These are phyloP conservation scores for Heliothis subflexa DNA, from an alignment of 1,140 invertebrate species.

Conservation along the genomic window DNA sequence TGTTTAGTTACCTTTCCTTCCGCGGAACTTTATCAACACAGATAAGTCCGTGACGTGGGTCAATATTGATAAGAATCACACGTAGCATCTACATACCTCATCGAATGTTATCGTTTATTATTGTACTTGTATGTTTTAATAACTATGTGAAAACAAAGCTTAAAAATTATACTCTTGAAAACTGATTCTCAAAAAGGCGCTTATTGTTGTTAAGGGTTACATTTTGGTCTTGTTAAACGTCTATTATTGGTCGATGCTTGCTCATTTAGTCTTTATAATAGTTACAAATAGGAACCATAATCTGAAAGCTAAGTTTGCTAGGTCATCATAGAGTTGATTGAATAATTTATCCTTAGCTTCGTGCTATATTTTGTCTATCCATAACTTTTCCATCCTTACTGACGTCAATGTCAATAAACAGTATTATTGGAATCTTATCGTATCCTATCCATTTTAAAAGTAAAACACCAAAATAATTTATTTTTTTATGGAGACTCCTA, in stretches of 20 bases:
- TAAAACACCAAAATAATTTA: too few species aligned
- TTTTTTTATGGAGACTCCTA: neutral
- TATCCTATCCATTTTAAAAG: constrained; percentile 1
- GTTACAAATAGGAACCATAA: too few species aligned
- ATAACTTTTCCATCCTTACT: neutral
- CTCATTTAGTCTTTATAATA: too few species aligned
- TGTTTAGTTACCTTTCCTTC: constrained; percentile 64
- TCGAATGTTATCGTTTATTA: constrained; percentile 38
- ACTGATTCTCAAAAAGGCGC: too few species aligned
- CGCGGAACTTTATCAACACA: constrained; percentile 73
- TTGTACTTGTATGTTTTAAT: neutral
- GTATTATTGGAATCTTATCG: constrained; percentile 45
- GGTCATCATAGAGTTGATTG: too few species aligned
- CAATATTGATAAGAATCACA: constrained; percentile 73
- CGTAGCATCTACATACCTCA: constrained; percentile 61
- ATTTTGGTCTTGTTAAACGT: too few species aligned
- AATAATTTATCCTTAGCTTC: too few species aligned
- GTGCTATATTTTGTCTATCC: neutral
- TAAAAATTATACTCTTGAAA: too few species aligned
- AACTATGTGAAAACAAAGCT: too few species aligned
- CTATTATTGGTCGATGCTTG: too few species aligned
- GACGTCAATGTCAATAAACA: constrained; percentile 18
- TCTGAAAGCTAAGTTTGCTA: too few species aligned
- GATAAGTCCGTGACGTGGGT: constrained; percentile 72
- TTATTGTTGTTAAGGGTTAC: too few species aligned